Base-by-base conservation (phyloP, 2,113 vertebrate species). In the Bos javanicus region DNA sequence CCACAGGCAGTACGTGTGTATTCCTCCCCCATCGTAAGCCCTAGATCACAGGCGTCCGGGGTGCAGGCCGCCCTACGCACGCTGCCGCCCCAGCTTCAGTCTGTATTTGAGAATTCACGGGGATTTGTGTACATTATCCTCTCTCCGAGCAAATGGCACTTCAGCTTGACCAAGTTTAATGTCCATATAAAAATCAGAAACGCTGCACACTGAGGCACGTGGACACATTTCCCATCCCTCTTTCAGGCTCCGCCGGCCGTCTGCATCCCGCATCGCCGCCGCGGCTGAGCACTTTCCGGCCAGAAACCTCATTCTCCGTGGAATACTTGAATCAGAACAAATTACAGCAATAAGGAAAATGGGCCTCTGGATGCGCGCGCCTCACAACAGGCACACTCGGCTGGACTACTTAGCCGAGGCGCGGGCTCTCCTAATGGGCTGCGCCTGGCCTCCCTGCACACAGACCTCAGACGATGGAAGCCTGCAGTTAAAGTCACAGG, bases 251-350 rank as follows among this genome's bases (percentile, higher is more conserved):
- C 30, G 83, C 12, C 97, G 97, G 97, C 91, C 96, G 25, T 76
- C 96, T 84, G 82, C 94, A 92, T 60, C 96, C 30, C 46, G 5
- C 92, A 91, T 15, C 39, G 54, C 94, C 62, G 36, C 90, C 7
- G 92, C 82, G 13, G 90, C 97, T 71, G 91, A 54, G 94, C 87
- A 56, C 97, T 96, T 98, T 96, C 97, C 54, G 93, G 97, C 95
- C 48, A 64, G 91, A 94, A 97, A 97, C 78, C 94, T 96, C 93
- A 95, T 95, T 95, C 97, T 97, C 97, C 2, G 67, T 52, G 84
- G 83, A 98, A 95, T 84, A 96, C 91, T 95, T 95, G 94, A 97
- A 93, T 96, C 97, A 97, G 97, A 95, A 83, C 94, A 89, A 98
- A 98, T 95, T 96, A 93, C 89, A 93, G 97, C 78, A 94, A 90